phyloP scores from a whole-genome alignment of 2,888 invertebrate genomes.

The Microctonus aethiopoides region DNA sequence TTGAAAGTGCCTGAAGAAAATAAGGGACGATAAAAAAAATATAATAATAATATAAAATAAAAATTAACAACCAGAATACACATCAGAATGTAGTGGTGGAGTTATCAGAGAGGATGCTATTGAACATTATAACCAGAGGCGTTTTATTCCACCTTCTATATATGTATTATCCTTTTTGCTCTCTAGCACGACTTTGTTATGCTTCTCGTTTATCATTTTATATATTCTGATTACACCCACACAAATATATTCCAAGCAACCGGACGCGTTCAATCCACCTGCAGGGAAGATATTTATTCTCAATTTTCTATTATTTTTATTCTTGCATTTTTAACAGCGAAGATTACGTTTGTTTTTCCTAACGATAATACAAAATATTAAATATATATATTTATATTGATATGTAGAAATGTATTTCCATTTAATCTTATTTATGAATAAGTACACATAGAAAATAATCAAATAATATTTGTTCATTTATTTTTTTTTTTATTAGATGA shows the following conservation, averaged over 20 bases:
- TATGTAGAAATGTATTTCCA: neutral
- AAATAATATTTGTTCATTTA: neutral
- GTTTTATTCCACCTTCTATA: conserved; percentile 13
- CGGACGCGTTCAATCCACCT: conserved; percentile 31
- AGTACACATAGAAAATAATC: neutral
- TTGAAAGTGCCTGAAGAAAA: conserved; percentile 9
- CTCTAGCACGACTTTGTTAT: conserved; percentile 25
- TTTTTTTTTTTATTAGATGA: too few species aligned
- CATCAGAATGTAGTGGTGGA: conserved; percentile 1
- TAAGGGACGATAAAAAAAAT: neutral
- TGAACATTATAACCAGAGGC: conserved; percentile 17
- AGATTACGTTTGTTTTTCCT: conserved; percentile 13
- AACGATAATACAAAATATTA: neutral
- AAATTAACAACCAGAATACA: conserved; percentile 10
- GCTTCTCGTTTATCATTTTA: conserved; percentile 37
- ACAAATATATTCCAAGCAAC: neutral
- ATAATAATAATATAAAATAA: neutral
- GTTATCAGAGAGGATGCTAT: conserved; percentile 27
- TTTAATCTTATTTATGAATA: conserved; percentile 8
- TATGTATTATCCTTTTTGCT: conserved; percentile 7
- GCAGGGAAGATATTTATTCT: conserved; percentile 23
- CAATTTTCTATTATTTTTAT: neutral
- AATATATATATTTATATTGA: neutral
- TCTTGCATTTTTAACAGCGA: neutral
- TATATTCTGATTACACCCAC: conserved; percentile 37